phyloP scores from a whole-genome alignment of 2,888 invertebrate species.

The Nesidiocoris tenuis region DNA sequence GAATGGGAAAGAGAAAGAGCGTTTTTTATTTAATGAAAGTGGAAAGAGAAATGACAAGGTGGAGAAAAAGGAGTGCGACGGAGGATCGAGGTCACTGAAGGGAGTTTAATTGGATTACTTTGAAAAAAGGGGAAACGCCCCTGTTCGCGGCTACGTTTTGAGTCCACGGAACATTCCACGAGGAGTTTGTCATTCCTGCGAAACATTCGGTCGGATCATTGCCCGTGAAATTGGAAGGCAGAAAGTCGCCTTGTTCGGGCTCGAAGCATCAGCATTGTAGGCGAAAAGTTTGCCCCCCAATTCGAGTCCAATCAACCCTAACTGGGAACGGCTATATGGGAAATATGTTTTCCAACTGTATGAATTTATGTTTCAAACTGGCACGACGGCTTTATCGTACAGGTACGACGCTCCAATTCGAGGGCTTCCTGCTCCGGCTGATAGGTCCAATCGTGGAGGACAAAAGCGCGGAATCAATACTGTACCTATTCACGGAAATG shows the following conservation, averaged over 20 bases:
- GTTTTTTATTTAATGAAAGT: not conserved
- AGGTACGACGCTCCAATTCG: no score
- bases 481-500: no score
- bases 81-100: conserved; percentile 1
- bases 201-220: conserved; percentile 14
- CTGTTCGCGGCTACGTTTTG: not conserved
- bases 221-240: conserved; percentile 9
- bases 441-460: no score
- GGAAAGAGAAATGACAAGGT: not conserved
- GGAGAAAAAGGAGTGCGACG: not conserved
- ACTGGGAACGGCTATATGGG: no score
- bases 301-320: no score
- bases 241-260: not conserved
- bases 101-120: conserved; percentile 16
- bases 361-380: no score
- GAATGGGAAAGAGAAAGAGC: not conserved
- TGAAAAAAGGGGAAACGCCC: not conserved
- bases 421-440: no score
- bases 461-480: no score
- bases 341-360: no score
- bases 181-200: conserved; percentile 7
- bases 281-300: no score
- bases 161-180: not conserved
- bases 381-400: no score
- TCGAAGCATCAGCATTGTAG: no score